Evolutionary conservation across 1,140 invertebrate species (phyloP).

Genomic region (Augochlora pura): DNA sequence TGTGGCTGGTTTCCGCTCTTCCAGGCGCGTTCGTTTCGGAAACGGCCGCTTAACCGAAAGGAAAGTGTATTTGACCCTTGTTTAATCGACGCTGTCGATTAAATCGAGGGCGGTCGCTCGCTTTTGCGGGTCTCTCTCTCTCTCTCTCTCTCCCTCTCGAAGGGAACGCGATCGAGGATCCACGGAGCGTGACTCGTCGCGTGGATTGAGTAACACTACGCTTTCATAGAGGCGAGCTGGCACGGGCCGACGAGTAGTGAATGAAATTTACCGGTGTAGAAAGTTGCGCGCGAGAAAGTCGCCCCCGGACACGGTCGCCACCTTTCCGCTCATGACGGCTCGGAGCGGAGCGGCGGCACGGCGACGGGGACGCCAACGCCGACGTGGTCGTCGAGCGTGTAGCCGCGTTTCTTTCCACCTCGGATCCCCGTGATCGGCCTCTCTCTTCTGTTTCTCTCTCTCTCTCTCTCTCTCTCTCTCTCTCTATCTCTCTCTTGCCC

Average conservation of each 20-base stretch:
- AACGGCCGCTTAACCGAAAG: background rate
- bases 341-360: background rate
- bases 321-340: conserved; percentile 60
- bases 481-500: too few relatives aligned
- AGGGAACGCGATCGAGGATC: conserved; percentile 48
- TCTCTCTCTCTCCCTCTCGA: too few relatives aligned
- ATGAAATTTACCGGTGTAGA: conserved; percentile 75
- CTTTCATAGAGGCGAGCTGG: conserved; percentile 57
- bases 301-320: conserved; percentile 29
- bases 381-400: background rate
- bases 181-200: conserved; percentile 58
- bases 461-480: too few relatives aligned
- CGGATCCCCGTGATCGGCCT: background rate
- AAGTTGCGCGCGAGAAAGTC: conserved; percentile 77
- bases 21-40: background rate
- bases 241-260: conserved; percentile 56
- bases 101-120: too few relatives aligned
- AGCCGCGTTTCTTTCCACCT: background rate
- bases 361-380: too few relatives aligned
- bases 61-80: background rate
- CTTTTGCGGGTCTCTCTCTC: too few relatives aligned
- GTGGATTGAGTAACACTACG: conserved; percentile 60
- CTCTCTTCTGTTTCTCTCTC: background rate
- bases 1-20: background rate
- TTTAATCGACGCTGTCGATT: too few relatives aligned